Evolutionary conservation across 2,113 vertebrate genomes (phyloP).

Genomic region (Microcebus ravelobensis): DNA sequence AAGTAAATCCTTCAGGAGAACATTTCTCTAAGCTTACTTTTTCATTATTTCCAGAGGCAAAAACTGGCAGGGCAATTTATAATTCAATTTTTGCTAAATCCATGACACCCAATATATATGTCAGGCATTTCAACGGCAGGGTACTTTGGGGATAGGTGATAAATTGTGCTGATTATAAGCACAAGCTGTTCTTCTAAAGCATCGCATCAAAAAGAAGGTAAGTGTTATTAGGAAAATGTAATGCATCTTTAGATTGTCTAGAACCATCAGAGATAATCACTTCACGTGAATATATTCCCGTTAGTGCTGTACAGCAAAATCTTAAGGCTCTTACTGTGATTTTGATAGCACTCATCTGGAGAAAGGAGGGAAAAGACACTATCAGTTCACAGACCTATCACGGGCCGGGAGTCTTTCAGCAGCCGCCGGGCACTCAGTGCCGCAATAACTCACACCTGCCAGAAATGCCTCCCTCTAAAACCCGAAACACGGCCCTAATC

Average conservation of each 20-base stretch:
- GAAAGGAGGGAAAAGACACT: slow-evolving; percentile 53
- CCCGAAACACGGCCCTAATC: slow-evolving; percentile 79
- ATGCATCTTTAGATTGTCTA: slow-evolving; percentile 88
- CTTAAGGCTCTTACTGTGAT: slow-evolving; percentile 79
- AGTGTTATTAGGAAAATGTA: slow-evolving; percentile 87
- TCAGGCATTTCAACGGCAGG: slow-evolving; percentile 95
- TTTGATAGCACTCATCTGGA: slow-evolving; percentile 85
- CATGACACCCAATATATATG: slow-evolving; percentile 98
- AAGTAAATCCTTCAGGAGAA: slow-evolving; percentile 88
- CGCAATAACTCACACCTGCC: slow-evolving; percentile 83
- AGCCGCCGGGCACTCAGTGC: slow-evolving; percentile 75
- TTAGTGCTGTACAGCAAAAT: slow-evolving; percentile 81
- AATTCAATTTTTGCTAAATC: slow-evolving; percentile 95
- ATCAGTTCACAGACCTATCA: slow-evolving; percentile 77
- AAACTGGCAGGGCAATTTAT: slow-evolving; percentile 93
- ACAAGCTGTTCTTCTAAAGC: slow-evolving; percentile 90
- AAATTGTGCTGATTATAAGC: slow-evolving; percentile 92
- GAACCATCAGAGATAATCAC: slow-evolving; percentile 87
- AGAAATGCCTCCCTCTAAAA: slow-evolving; percentile 80
- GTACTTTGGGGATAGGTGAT: slow-evolving; percentile 91
- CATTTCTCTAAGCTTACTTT: slow-evolving; percentile 88
- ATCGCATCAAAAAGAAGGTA: slow-evolving; percentile 88
- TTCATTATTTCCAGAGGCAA: slow-evolving; percentile 93
- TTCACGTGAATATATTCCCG: slow-evolving; percentile 82
- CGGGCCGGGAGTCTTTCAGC: slow-evolving; percentile 84